A percentile compares a stretch with the other conserved stretches of the same genome.
Evolutionary conservation across 1,140 invertebrate species (phyloP).

Genomic region (Aricia agestis): DNA sequence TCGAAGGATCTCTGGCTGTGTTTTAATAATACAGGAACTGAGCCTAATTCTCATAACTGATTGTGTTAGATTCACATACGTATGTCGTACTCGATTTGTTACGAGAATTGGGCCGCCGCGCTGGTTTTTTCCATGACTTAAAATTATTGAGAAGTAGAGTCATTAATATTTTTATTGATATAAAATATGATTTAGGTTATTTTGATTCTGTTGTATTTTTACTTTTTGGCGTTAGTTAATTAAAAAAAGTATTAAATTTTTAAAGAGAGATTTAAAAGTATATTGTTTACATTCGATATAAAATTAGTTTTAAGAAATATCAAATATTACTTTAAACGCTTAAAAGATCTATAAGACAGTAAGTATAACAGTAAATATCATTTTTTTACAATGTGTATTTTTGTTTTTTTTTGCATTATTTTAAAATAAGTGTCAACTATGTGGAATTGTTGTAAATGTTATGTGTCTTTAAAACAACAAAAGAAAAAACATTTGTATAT

Average conservation of each 20-base stretch:
- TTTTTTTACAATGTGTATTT: background rate
- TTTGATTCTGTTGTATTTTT: background rate
- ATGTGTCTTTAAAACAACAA: background rate
- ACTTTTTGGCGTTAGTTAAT: background rate
- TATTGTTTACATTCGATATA: background rate
- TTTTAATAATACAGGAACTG: conserved; percentile 6
- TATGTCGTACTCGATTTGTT: too few relatives aligned
- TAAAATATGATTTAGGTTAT: background rate
- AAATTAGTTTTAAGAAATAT: background rate
- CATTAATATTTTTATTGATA: background rate
- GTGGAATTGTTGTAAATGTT: background rate
- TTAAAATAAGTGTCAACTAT: background rate
- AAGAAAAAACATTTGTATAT: background rate
- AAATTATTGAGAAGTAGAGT: background rate
- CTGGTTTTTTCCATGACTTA: conserved; percentile 3
- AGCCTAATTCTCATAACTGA: too few relatives aligned
- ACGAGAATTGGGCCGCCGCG: too few relatives aligned
- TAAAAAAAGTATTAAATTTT: background rate
- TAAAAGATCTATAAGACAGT: background rate
- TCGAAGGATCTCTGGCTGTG: background rate
- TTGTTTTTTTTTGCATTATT: background rate
- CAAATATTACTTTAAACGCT: background rate
- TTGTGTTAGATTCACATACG: too few relatives aligned
- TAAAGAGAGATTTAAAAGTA: background rate
- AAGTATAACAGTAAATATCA: background rate